Conservation (phyloP, 2,797 vertebrate genomes). For the Glossophaga mutica region DNA sequence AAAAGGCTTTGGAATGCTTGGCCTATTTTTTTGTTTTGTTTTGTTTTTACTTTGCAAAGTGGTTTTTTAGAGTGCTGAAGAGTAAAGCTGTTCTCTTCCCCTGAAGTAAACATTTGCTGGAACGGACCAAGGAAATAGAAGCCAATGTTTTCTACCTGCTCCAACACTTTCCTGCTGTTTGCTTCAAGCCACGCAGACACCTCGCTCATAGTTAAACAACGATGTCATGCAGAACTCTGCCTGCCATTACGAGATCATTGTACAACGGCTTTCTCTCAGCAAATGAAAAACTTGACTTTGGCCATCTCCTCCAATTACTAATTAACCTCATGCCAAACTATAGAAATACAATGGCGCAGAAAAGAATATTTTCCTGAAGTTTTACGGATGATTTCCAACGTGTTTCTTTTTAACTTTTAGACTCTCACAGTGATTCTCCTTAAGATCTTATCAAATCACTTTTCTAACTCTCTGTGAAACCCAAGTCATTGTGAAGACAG, state of each 20-base stretch:
- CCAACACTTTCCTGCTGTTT: not conserved
- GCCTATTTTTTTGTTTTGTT: not conserved
- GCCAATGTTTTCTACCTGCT: constrained; percentile 3
- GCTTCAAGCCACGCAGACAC: not conserved
- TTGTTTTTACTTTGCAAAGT: not conserved
- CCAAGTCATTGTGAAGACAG: not conserved
- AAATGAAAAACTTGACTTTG: not conserved
- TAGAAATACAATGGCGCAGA: not conserved
- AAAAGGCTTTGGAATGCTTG: not conserved
- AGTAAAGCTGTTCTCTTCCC: not conserved
- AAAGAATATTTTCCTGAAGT: not conserved
- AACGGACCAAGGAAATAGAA: not conserved
- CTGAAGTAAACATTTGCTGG: not conserved
- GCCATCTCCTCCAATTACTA: not conserved
- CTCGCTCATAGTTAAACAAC: not conserved
- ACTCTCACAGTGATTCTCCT: not conserved
- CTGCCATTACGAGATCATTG: not conserved
- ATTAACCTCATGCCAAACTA: not conserved
- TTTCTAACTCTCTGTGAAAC: not conserved
- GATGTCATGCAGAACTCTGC: not conserved
- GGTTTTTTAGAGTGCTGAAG: not conserved
- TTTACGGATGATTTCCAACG: not conserved
- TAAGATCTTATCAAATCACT: not conserved
- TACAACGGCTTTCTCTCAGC: not conserved
- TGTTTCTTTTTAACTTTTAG: not conserved